These are phyloP conservation scores for Cephus nigrinus DNA, from an alignment of 2,888 invertebrate genomes.

Conservation along the genomic window DNA sequence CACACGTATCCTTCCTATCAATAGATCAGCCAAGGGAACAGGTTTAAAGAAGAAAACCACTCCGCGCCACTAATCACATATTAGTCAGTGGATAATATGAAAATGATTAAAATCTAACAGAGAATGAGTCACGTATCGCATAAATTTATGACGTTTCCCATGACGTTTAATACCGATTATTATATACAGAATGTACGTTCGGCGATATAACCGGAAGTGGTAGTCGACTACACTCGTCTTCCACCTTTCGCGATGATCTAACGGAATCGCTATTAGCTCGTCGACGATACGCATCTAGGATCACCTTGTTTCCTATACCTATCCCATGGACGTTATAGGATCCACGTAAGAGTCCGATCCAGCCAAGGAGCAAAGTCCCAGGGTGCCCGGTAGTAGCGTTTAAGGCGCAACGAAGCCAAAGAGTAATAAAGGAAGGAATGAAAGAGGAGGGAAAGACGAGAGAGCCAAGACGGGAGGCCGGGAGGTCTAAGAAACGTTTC, in stretches of 20 bases:
- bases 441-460: neutral
- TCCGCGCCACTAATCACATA: constrained; percentile 1
- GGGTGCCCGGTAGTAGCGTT: neutral
- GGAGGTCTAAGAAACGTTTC: neutral
- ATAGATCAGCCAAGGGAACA: neutral
- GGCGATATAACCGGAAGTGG: neutral
- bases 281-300: neutral
- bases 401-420: neutral
- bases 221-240: neutral
- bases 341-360: neutral
- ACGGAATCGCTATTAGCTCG: neutral
- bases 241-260: neutral
- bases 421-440: neutral
- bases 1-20: neutral
- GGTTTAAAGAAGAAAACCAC: neutral
- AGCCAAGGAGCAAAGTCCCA: neutral
- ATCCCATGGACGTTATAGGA: neutral
- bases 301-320: neutral
- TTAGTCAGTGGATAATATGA: constrained; percentile 18
- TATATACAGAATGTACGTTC: neutral
- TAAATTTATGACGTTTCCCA: neutral
- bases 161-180: neutral
- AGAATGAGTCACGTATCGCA: constrained; percentile 13
- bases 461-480: neutral
- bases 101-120: constrained; percentile 11